A percentile compares a stretch with the other conserved stretches of the same genome.
Evolutionary conservation across 2,113 vertebrate species (phyloP).

Genomic region (Actenoides hombroni): DNA sequence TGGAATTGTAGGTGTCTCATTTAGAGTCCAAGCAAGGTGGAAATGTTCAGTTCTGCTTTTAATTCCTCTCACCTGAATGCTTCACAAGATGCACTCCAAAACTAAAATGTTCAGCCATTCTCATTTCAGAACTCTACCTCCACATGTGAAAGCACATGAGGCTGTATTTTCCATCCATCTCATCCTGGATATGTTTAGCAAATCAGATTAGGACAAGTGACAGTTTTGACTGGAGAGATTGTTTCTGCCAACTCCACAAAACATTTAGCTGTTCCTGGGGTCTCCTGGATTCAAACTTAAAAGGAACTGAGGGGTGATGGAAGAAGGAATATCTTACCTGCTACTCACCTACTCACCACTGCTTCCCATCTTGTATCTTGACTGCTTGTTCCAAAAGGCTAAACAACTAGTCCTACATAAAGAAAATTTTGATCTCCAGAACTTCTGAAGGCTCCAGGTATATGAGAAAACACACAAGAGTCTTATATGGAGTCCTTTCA

Average conservation of each 20-base stretch:
- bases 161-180: not conserved
- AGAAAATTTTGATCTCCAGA: not conserved
- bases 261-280: not conserved
- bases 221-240: not conserved
- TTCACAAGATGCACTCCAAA: slow-evolving; percentile 9
- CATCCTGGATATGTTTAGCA: not conserved
- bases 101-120: not conserved
- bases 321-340: not conserved
- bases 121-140: not conserved
- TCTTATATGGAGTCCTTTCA: not conserved
- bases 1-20: slow-evolving; percentile 67
- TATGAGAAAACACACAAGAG: not conserved
- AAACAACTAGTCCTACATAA: not conserved
- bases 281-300: not conserved
- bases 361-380: not conserved
- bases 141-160: not conserved
- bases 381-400: not conserved
- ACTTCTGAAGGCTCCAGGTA: not conserved
- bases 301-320: not conserved
- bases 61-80: slow-evolving; percentile 39
- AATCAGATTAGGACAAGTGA: not conserved
- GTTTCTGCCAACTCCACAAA: not conserved
- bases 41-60: slow-evolving; percentile 45
- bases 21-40: slow-evolving; percentile 52
- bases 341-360: not conserved